Evolutionary conservation across 2,888 invertebrate genomes (phyloP).

Genomic region (Micoletzkya japonica): DNA sequence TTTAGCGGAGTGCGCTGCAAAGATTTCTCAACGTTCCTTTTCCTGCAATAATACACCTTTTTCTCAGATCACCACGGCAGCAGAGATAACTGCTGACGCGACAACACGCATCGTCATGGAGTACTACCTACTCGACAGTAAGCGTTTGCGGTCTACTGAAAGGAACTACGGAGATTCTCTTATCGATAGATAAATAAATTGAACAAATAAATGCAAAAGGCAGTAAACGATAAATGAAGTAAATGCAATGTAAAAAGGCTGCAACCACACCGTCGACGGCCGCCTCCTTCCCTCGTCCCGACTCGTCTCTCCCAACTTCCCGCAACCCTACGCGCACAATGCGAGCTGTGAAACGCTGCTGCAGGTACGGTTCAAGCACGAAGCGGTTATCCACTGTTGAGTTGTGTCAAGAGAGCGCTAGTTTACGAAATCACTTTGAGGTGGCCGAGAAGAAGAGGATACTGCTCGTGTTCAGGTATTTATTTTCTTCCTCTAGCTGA

Average conservation of each 20-base stretch:
- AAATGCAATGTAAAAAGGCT: constrained; percentile 36
- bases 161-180: no score
- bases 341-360: constrained; percentile 46
- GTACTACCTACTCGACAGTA: constrained; percentile 39
- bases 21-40: no score
- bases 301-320: constrained; percentile 56
- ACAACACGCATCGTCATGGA: constrained; percentile 36
- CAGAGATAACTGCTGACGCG: constrained; percentile 34
- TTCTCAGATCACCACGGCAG: constrained; percentile 44
- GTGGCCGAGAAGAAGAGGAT: constrained; percentile 20
- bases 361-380: no score
- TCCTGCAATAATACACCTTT: not conserved
- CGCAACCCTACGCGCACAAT: constrained; percentile 51
- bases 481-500: not conserved
- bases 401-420: not conserved
- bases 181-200: no score
- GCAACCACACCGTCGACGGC: constrained; percentile 56
- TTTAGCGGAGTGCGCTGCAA: no score
- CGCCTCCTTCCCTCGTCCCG: constrained; percentile 38
- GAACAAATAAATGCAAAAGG: no score
- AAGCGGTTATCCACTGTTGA: not conserved
- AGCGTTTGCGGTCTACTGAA: no score
- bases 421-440: not conserved
- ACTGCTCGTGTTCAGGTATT: constrained; percentile 13
- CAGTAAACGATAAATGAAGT: not conserved